These are phyloP conservation scores for Trissolcus japonicus DNA, from an alignment of 2,888 invertebrate genomes.

Conservation along the genomic window DNA sequence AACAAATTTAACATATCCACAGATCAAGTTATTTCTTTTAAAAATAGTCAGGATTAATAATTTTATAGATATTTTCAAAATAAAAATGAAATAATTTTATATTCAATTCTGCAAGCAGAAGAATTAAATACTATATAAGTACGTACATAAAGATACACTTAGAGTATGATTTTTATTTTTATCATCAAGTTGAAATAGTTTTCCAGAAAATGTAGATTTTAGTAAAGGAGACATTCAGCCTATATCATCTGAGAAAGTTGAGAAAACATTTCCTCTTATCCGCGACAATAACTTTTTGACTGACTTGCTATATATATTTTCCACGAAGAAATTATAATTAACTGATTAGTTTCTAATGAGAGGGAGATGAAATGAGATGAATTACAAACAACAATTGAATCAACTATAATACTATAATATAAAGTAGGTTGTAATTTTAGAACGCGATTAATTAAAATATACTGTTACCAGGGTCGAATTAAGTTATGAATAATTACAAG, in stretches of 20 bases:
- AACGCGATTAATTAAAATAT: slow-evolving; percentile 6
- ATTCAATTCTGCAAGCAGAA: too few species aligned
- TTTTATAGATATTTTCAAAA: too few species aligned
- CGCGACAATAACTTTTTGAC: slow-evolving; percentile 47
- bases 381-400: not conserved
- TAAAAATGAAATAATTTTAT: too few species aligned
- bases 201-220: not conserved
- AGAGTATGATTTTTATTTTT: not conserved
- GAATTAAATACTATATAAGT: too few species aligned
- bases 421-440: not conserved
- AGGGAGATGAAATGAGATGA: slow-evolving; percentile 3
- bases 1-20: too few species aligned
- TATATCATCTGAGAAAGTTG: slow-evolving; percentile 6
- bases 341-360: slow-evolving; percentile 4
- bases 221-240: not conserved
- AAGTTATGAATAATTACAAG: slow-evolving; percentile 6
- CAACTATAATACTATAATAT: not conserved
- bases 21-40: too few species aligned
- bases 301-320: slow-evolving; percentile 41
- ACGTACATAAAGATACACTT: too few species aligned
- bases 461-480: slow-evolving; percentile 35
- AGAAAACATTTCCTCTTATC: slow-evolving; percentile 18
- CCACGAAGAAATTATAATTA: slow-evolving; percentile 26
- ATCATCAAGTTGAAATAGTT: not conserved
- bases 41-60: too few species aligned